These are phyloP conservation scores for Montipora cactus DNA, from an alignment of 64 coral and sea anemone species.

Conservation along the genomic window DNA sequence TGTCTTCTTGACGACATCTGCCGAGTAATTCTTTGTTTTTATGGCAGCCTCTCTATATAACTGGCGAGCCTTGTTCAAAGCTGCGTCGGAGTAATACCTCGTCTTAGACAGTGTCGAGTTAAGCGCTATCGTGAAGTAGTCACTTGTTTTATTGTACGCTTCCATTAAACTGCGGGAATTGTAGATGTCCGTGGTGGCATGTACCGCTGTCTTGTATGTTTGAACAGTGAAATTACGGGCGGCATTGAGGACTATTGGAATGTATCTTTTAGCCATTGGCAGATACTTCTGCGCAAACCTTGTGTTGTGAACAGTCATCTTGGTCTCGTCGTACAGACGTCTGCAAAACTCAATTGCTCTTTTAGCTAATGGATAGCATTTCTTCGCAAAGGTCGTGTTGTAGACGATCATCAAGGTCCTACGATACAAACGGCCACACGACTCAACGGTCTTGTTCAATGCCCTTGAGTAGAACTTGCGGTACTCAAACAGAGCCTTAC, in stretches of 20 bases:
- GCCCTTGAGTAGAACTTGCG: conserved; percentile 13
- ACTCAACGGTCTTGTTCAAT: conserved; percentile 32
- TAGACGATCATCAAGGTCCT: not conserved
- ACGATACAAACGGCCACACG: not conserved
- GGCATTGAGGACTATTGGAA: not conserved
- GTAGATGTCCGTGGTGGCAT: conserved; percentile 48
- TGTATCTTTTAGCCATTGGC: conserved; percentile 8
- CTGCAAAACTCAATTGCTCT: conserved; percentile 62
- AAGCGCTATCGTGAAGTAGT: conserved; percentile 19
- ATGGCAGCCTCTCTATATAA: conserved; percentile 17
- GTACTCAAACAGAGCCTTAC: conserved; percentile 20
- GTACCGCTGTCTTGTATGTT: not conserved
- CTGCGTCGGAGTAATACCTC: conserved; percentile 6
- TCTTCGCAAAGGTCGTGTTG: conserved; percentile 6
- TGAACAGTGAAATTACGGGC: conserved; percentile 41
- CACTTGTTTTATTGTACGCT: conserved; percentile 29
- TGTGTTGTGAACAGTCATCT: conserved; percentile 9
- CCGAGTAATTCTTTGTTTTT: not conserved
- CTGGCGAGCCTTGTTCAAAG: conserved; percentile 67
- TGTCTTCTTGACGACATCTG: conserved; percentile 61
- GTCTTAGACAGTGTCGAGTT: conserved; percentile 34
- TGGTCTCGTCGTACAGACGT: conserved; percentile 36
- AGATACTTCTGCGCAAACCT: not conserved
- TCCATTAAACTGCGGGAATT: conserved; percentile 47
- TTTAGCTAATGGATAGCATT: not conserved